A percentile compares a stretch with the other conserved stretches of the same genome.
These are phyloP conservation scores for Acanthornis magna DNA, from an alignment of 2,797 vertebrate species.

Conservation along the genomic window DNA sequence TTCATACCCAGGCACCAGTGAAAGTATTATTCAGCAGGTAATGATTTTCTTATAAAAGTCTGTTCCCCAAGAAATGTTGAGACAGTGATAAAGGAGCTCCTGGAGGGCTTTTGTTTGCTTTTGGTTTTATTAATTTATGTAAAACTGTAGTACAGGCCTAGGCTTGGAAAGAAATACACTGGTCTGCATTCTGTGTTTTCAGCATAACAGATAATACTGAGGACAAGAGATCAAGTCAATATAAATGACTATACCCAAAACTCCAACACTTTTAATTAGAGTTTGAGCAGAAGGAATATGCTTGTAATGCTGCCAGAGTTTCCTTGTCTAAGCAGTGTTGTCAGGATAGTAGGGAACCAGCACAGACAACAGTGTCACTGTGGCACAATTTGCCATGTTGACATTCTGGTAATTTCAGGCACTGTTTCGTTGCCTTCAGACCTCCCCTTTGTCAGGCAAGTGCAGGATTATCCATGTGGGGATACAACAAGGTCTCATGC, in stretches of 20 bases:
- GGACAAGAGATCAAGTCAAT: background rate
- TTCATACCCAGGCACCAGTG: background rate
- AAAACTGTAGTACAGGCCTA: background rate
- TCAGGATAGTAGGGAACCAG: background rate
- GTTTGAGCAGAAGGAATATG: background rate
- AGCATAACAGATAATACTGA: background rate
- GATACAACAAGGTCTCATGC: background rate
- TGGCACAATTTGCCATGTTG: background rate
- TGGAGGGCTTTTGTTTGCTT: constrained; percentile 36
- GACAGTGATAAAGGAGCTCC: background rate
- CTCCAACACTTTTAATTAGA: background rate
- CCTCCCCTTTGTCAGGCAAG: background rate
- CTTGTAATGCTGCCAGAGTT: background rate
- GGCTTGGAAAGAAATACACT: background rate
- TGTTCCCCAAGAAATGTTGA: background rate
- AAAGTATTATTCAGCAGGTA: background rate
- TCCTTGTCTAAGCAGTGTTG: background rate
- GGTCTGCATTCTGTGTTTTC: background rate
- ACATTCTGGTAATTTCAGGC: background rate
- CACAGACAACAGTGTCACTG: background rate
- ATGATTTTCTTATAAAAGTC: constrained; percentile 22
- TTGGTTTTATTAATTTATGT: background rate
- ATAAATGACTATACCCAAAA: background rate
- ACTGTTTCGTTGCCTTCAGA: background rate
- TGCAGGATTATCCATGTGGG: background rate